These are phyloP conservation scores for Pseudorasbora parva DNA, from an alignment of 2,113 vertebrate genomes.

Conservation along the genomic window DNA sequence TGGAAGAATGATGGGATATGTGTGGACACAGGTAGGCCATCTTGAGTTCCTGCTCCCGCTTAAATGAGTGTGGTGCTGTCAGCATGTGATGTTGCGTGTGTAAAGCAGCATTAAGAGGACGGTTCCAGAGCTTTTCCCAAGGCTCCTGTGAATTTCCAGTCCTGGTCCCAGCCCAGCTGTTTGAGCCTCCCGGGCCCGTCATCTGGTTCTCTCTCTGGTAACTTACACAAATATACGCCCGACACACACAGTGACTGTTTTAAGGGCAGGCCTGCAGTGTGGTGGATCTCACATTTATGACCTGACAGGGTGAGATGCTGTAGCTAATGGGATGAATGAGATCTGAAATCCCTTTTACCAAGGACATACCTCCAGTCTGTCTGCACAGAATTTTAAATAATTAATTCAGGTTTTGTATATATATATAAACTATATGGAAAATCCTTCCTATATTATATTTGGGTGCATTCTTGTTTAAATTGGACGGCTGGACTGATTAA, in stretches of 20 bases:
- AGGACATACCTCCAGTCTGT: neutral
- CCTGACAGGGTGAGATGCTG: conserved; percentile 10
- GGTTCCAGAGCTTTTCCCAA: neutral
- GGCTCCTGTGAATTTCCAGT: conserved; percentile 11
- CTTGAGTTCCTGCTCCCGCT: conserved; percentile 35
- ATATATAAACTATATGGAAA: too few relatives aligned
- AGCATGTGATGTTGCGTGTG: too few relatives aligned
- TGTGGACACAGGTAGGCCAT: conserved; percentile 47
- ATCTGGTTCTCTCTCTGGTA: conserved; percentile 13
- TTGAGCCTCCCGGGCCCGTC: conserved; percentile 6
- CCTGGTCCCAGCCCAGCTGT: neutral
- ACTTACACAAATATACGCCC: conserved; percentile 35
- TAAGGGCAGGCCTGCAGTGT: conserved; percentile 45
- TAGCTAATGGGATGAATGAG: conserved; percentile 40
- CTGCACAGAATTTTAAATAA: neutral
- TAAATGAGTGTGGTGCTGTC: neutral
- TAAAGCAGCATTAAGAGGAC: conserved; percentile 19
- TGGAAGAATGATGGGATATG: conserved; percentile 32
- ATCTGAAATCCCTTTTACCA: neutral
- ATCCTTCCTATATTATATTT: too few relatives aligned
- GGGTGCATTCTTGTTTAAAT: too few relatives aligned
- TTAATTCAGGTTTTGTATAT: too few relatives aligned
- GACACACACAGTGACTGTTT: conserved; percentile 45
- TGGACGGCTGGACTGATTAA: too few relatives aligned
- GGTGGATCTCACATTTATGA: conserved; percentile 27